phyloP scores from a whole-genome alignment of 2,797 vertebrate species.

The Coluber constrictor region DNA sequence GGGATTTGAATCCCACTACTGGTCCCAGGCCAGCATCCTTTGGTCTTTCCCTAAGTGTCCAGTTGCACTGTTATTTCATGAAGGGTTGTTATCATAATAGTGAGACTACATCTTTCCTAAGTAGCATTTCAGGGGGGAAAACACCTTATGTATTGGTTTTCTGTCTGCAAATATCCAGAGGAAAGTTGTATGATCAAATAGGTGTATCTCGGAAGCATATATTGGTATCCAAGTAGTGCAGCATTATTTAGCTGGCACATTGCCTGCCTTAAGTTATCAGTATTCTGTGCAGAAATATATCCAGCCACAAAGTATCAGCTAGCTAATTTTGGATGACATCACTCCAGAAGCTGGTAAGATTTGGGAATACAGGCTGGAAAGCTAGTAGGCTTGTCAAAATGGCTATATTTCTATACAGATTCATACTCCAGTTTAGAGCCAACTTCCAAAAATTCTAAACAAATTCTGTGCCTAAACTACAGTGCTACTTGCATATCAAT shows the following conservation, averaged over 20 bases:
- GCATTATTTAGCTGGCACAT: background rate
- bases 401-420: background rate
- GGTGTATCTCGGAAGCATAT: background rate
- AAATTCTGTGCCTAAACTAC: background rate
- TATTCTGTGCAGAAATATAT: background rate
- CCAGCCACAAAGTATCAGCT: background rate
- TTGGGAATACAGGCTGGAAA: background rate
- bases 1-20: too few relatives aligned
- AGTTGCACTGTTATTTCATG: background rate
- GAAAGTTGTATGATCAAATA: background rate
- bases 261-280: background rate
- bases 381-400: background rate
- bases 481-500: background rate
- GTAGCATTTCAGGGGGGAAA: background rate
- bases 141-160: background rate
- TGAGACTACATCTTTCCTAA: background rate
- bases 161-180: background rate
- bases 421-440: background rate
- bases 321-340: background rate
- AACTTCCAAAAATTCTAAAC: background rate
- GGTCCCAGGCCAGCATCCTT: background rate
- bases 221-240: background rate
- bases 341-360: background rate
- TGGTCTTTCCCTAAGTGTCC: background rate
- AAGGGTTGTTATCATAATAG: background rate